Base-by-base conservation (phyloP, 1,140 invertebrate genomes). In the Pachypsylla venusta region DNA sequence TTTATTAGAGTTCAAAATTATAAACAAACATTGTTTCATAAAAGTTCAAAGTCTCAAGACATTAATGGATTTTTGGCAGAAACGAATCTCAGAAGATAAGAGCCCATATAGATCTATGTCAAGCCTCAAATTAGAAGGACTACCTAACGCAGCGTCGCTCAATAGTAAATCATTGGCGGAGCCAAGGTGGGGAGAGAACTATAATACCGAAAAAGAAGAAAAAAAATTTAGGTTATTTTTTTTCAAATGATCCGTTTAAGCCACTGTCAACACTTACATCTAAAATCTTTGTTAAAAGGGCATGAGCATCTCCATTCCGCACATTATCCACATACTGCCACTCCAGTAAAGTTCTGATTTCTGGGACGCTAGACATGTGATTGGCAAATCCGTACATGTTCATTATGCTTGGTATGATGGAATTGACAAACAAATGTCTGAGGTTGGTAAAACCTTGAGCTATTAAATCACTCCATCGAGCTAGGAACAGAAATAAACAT, bases 291-390 rank as follows among this genome's bases (percentile, higher is more conserved):
- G 61, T 55, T 5, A 69, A 54, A 3, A 69, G 54, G 54, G 64
- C 64, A 7, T 68, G 54, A 16, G 70, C 62, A 1, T 70, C 65
- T 7, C 69, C 68, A 16, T 69, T 68, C 0, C 68, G 67, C 0
- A 68, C 65, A 58, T 70, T 68, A 54, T 70, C 70, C 14, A 75
- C 68, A 61, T 77, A 79, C 13, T 72, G 69, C 76, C 77, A 79
- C 53, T 73, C 70, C 2, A 79, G 69, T 2, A 77, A 67, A 12
- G 76, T 71, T 25, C 61, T 57, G 24, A 76, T 66, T 53, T 69
- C 65, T 16, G 65, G 62, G 55, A 67, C 60, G 53, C 57, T 62
- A 39, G 48, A 53, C 42, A 48, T 48, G 20, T 60, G 55, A 7
- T 60, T 60, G 58, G 69, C 61, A 26, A 75, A 63, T 57, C 67